A percentile compares a stretch with the other conserved stretches of the same genome.
Evolutionary conservation across 2,113 vertebrate genomes (phyloP).

Genomic region (Microtus oregoni): DNA sequence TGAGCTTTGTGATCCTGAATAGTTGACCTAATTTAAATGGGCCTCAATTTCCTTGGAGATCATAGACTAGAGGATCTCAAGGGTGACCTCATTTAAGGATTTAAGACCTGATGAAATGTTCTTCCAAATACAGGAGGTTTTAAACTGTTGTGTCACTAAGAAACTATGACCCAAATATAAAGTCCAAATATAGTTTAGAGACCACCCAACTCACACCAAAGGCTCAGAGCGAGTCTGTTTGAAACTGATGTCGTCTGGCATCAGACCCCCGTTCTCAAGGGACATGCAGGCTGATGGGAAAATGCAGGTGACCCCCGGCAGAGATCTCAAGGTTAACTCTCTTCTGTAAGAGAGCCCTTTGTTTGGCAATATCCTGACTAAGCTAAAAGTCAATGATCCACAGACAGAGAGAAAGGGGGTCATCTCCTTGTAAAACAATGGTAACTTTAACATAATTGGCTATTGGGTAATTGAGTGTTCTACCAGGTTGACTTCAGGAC

Average conservation of each 20-base stretch:
- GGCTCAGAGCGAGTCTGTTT: background rate
- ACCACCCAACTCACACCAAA: background rate
- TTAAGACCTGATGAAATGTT: background rate
- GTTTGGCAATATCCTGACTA: background rate
- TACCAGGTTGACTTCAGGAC: background rate
- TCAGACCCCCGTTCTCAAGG: background rate
- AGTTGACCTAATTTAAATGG: background rate
- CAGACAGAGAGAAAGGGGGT: background rate
- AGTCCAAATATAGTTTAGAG: background rate
- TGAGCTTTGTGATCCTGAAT: background rate
- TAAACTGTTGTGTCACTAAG: background rate
- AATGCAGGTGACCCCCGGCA: background rate
- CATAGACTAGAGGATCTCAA: background rate
- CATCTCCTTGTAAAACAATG: slow-evolving; percentile 31
- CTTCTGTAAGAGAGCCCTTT: background rate
- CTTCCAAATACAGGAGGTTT: background rate
- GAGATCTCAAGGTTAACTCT: background rate
- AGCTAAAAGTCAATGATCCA: slow-evolving; percentile 9
- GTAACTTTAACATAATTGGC: background rate
- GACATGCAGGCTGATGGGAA: background rate
- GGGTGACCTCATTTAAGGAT: slow-evolving; percentile 5
- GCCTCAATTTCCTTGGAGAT: slow-evolving; percentile 15
- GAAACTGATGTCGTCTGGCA: accelerated
- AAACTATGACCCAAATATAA: background rate
- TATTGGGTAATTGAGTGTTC: background rate